A percentile compares a stretch with the other conserved stretches of the same genome.
phyloP scores from a whole-genome alignment of 1,140 invertebrate genomes.

The Macrobrachium nipponense region DNA sequence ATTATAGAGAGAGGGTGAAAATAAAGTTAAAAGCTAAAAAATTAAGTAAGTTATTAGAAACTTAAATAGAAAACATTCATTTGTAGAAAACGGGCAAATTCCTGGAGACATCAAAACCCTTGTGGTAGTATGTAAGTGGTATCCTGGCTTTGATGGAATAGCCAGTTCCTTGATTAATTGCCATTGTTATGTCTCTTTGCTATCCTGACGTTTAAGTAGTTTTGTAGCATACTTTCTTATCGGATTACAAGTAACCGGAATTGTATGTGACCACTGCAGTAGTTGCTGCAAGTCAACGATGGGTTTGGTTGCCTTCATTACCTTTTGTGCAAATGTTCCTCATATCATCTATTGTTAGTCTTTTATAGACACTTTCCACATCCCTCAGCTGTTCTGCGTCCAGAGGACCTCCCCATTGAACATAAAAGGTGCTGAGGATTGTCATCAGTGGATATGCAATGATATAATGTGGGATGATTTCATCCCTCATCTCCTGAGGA shows the following conservation, averaged over 20 bases:
- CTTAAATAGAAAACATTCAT: conserved; percentile 6
- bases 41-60: neutral
- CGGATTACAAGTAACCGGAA: conserved; percentile 3
- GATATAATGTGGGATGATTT: conserved; percentile 9
- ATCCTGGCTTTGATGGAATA: neutral
- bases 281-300: conserved; percentile 13
- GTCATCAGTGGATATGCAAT: conserved; percentile 17
- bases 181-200: neutral
- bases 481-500: neutral
- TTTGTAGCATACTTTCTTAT: neutral
- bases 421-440: conserved; percentile 12
- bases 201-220: neutral
- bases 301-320: neutral
- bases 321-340: conserved; percentile 6
- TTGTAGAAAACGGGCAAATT: conserved; percentile 3
- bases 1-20: no score
- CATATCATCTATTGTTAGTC: neutral
- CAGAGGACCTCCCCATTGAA: neutral
- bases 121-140: neutral
- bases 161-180: neutral
- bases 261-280: conserved; percentile 25
- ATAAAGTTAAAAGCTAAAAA: conserved; percentile 16
- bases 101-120: neutral
- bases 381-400: neutral
- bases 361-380: conserved; percentile 5